phyloP scores from a whole-genome alignment of 2,113 vertebrate genomes.

The Mus spicilegus region DNA sequence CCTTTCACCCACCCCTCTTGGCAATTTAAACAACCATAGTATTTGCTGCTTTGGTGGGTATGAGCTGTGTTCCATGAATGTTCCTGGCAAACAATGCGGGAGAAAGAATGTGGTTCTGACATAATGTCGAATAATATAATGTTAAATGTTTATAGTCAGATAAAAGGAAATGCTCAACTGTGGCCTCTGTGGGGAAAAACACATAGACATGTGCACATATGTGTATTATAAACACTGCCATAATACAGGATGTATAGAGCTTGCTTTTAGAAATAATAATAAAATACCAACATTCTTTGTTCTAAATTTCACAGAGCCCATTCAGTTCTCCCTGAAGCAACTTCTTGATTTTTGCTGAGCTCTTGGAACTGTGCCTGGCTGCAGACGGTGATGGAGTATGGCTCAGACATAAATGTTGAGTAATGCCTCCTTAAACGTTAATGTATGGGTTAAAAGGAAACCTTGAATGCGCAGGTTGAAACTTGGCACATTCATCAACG shows the following conservation, averaged over 20 bases:
- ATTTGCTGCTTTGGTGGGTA: neutral
- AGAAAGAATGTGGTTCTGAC: neutral
- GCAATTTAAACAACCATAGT: neutral
- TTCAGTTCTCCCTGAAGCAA: neutral
- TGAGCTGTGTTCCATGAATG: neutral
- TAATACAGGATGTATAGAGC: neutral
- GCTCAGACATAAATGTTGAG: neutral
- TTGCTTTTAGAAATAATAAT: conserved; percentile 13
- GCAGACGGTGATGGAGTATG: neutral
- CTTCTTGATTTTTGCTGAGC: conserved; percentile 31
- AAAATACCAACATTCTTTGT: neutral
- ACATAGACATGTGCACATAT: neutral
- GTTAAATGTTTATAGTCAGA: neutral
- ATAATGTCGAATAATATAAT: neutral
- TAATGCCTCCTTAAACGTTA: neutral
- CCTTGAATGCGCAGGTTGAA: neutral
- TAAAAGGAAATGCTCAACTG: neutral
- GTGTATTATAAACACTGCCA: neutral
- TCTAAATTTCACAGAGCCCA: neutral
- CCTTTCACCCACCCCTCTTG: neutral
- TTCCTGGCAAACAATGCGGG: neutral
- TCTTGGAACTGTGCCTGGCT: conserved; percentile 10
- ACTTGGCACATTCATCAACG: neutral
- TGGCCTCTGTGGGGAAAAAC: neutral
- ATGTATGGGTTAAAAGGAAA: neutral